A percentile compares a stretch with the other conserved stretches of the same genome.
These are phyloP conservation scores for Diogma glabrata DNA, from an alignment of 2,888 invertebrate genomes.

Conservation along the genomic window DNA sequence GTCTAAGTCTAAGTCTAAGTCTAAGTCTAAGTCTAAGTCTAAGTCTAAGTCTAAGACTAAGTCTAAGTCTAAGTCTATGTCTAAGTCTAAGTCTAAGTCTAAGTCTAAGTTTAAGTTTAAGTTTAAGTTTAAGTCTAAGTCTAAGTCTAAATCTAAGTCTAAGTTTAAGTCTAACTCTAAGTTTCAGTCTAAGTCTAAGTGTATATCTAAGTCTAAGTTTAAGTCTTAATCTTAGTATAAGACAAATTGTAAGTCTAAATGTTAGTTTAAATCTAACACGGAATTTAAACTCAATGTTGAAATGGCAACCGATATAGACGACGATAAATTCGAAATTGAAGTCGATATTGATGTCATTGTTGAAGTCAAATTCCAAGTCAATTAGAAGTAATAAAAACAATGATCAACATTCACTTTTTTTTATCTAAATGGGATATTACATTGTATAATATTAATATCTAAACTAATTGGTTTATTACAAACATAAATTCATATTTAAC, in stretches of 20 bases:
- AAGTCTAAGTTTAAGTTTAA: background rate
- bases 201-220: background rate
- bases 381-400: no score
- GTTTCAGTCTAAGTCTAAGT: background rate
- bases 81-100: background rate
- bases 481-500: no score
- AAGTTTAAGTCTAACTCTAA: background rate
- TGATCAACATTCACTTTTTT: no score
- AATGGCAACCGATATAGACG: no score
- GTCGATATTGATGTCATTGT: no score
- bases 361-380: no score
- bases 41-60: background rate
- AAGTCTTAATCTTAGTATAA: background rate
- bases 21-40: background rate
- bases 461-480: no score
- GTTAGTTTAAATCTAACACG: background rate
- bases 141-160: background rate
- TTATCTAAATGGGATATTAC: no score
- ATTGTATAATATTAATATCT: no score
- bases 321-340: no score
- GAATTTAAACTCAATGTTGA: no score
- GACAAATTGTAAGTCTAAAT: background rate
- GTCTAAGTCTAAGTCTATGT: background rate
- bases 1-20: background rate
- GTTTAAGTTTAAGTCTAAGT: background rate